Evolutionary conservation across 2,888 invertebrate genomes (phyloP), one percentile per base, ranked within the genome.

Genomic region (Hirudinaria manillensis): DNA sequence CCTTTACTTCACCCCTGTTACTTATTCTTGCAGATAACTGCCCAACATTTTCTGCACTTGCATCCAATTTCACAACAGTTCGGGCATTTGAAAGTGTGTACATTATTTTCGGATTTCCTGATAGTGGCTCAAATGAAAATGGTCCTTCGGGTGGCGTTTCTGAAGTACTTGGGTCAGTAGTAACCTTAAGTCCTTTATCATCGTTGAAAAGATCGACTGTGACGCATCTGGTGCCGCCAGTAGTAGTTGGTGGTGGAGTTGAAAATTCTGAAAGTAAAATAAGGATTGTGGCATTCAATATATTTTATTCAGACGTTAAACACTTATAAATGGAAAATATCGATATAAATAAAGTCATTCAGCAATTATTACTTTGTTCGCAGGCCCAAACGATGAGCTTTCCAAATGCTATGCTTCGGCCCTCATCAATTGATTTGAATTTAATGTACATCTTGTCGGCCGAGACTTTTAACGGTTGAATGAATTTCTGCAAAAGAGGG

Each of bases 351-450:
- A 16, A 45, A 45, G 16, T 45, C 6, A 16, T 29, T 27, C 61
- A 61, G 24, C 10, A 16, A 4, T 29, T 27, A 16, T 61, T 61
- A 73, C 73, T 29, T 61, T 56, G 38, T 65, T 73, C 36, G 38
- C 73, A 73, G n/a, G 24, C 65, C 73, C 73, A 73, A 24, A 73
- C 19, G 2, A 65, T 73, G 21, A 65, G 65, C 7, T 56, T 73
- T n/a, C 65, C n/a, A 19, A 56, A 19, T 38, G 4, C 38, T 36
- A 73, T n/a, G n/a, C n/a, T 38, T 27, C 10, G 21, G 0, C 24
- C 34, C 29, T 19, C 73, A 7, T 56, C 24, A 2, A 24, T 21
- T 4, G 65, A 10, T 32, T 32, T 72, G 21, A 72, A 55, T 24
- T 21, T 55, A 3, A 72, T 3, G 7, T 21, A 16, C 29, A 72